Base-by-base conservation (phyloP, 1,140 invertebrate species). In the Drosophila ambigua region DNA sequence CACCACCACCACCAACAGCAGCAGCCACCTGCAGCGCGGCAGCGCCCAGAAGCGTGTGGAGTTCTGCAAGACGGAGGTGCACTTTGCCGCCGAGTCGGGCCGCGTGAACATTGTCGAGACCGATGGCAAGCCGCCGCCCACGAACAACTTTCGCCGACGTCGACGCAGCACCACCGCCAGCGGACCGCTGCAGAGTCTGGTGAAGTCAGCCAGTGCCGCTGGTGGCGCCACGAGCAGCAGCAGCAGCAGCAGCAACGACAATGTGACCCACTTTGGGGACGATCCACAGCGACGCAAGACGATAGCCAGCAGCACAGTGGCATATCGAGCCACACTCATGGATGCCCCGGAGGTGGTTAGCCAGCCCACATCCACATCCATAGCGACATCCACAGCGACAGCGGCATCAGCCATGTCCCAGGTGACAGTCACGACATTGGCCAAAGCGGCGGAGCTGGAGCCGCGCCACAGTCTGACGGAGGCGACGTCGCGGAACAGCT, bases 81-180 rank as follows among this genome's bases (percentile, higher is more conserved):
- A 97, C 91, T 97, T 97, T 91, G 95, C 96, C 0, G 95, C 95
- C n/a, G 96, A 97, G 81, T 95, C 95, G 1, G 96, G 96, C 0
- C 94, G 94, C 76, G 95, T 97, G 0, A 96, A 97, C 85, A 97
- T 97, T 51, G 96, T 97, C n/a, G 96, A 96, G 90, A 97, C 96
- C 0, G 96, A 96, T 90, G 96, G 95, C 51, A 97, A 97, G 90
- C 96, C 96, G 50, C 96, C 96, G 20, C 95, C 96, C 6, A 95
- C 95, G 1, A 96, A 96, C 87, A 95, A 95, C 87, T 97, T 96
- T 88, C 93, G 96, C 62, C 93, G 95, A 79, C 92, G 94, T 64
- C 93, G 94, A 59, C 93, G 94, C 90, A 39, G 94, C 90, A 39
- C 4, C 9, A 93, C 90, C 13, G 92, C 93, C 77, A 92, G 91